These are phyloP conservation scores for Drosophila neocordata DNA, from an alignment of 1,140 invertebrate genomes.

Conservation along the genomic window DNA sequence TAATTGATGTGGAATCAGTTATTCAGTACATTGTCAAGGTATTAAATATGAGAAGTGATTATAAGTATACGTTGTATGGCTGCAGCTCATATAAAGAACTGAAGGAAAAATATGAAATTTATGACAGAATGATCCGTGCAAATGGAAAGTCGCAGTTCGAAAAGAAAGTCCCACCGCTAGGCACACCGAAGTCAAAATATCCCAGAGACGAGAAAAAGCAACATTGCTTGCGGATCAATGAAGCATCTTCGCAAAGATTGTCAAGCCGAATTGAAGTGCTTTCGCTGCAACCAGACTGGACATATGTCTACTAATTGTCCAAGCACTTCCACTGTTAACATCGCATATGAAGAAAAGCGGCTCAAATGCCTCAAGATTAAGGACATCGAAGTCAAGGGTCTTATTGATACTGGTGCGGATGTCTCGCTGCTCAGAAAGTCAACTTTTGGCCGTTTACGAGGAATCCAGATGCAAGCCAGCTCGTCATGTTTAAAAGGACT, in stretches of 20 bases:
- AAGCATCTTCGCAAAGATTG: slow-evolving; percentile 3
- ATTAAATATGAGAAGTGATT: not conserved
- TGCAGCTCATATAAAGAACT: too few species aligned
- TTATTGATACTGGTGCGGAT: slow-evolving; percentile 1
- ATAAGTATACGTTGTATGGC: not conserved
- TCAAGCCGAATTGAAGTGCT: not conserved
- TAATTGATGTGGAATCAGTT: not conserved
- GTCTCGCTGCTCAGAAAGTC: not conserved
- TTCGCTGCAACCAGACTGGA: slow-evolving; percentile 2
- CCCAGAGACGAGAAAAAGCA: too few species aligned
- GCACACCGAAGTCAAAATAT: not conserved
- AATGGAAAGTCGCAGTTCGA: too few species aligned
- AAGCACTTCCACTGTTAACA: too few species aligned
- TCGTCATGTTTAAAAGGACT: not conserved
- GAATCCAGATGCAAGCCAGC: too few species aligned
- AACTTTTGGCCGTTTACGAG: not conserved
- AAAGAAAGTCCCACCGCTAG: not conserved
- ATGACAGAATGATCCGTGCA: too few species aligned
- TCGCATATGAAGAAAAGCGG: too few species aligned
- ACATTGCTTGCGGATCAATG: not conserved
- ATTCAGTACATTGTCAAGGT: not conserved
- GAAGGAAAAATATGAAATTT: too few species aligned
- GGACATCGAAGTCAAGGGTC: not conserved
- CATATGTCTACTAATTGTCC: too few species aligned
- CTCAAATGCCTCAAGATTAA: too few species aligned